Evolutionary conservation across 2,888 invertebrate species (phyloP).

Genomic region (Harpalus rufipes): DNA sequence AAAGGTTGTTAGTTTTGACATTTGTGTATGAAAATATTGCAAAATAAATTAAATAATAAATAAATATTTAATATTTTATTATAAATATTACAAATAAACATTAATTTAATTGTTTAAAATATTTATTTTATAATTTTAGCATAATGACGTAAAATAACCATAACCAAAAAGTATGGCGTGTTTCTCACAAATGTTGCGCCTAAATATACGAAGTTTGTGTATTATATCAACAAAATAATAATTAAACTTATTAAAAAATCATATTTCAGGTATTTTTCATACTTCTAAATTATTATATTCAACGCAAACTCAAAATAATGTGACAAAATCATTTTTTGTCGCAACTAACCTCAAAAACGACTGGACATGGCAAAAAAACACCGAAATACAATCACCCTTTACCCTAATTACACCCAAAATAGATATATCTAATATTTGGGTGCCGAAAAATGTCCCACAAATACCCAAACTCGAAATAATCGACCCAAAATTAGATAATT

Average conservation of each 20-base stretch:
- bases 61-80: neutral
- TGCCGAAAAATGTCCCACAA: constrained; percentile 70
- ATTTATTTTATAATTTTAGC: too few relatives aligned
- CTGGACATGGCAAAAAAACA: constrained; percentile 74
- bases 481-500: constrained; percentile 73
- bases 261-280: constrained; percentile 34
- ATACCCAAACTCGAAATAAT: constrained; percentile 70
- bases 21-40: too few relatives aligned
- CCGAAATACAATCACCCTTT: constrained; percentile 72
- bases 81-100: too few relatives aligned
- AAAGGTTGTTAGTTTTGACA: too few relatives aligned
- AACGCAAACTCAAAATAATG: constrained; percentile 23
- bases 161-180: neutral
- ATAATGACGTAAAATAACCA: too few relatives aligned
- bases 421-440: constrained; percentile 68
- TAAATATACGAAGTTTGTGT: constrained; percentile 43
- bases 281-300: constrained; percentile 34
- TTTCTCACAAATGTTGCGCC: neutral
- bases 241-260: constrained; percentile 10
- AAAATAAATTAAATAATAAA: too few relatives aligned
- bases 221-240: neutral
- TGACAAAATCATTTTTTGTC: constrained; percentile 20
- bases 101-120: too few relatives aligned
- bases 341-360: constrained; percentile 66
- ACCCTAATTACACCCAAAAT: constrained; percentile 23